phyloP scores from a whole-genome alignment of 2,888 invertebrate genomes.

The Himalopsyche anomala region DNA sequence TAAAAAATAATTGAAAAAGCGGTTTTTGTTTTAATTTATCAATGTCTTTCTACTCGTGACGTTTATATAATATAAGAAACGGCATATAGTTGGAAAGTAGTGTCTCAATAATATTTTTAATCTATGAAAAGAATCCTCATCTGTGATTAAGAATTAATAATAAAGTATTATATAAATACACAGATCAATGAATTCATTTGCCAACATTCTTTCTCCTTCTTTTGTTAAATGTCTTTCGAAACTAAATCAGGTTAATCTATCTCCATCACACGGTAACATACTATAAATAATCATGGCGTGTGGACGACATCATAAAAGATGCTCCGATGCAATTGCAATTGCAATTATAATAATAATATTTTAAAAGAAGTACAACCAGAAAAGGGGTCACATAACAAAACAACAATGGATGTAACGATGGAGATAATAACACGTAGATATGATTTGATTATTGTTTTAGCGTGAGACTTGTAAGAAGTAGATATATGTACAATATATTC shows the following conservation, averaged over 20 bases:
- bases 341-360: background rate
- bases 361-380: background rate
- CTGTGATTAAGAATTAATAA: no score
- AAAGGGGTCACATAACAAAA: background rate
- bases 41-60: no score
- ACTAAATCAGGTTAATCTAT: background rate
- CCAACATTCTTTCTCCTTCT: background rate
- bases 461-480: background rate
- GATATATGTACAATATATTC: background rate
- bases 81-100: no score
- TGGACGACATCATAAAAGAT: background rate
- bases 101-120: no score
- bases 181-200: background rate
- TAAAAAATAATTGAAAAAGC: no score
- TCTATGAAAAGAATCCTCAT: no score
- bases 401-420: background rate
- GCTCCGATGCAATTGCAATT: conserved; percentile 11
- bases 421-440: background rate
- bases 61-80: no score
- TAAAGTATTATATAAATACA: no score
- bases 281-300: background rate
- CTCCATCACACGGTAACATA: background rate
- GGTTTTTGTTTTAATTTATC: no score
- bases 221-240: background rate
- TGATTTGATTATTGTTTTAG: conserved; percentile 12